Percentiles rank a stretch among this genome's conserved stretches.
phyloP scores from a whole-genome alignment of 2,888 invertebrate species.

The Machimus atricapillus region DNA sequence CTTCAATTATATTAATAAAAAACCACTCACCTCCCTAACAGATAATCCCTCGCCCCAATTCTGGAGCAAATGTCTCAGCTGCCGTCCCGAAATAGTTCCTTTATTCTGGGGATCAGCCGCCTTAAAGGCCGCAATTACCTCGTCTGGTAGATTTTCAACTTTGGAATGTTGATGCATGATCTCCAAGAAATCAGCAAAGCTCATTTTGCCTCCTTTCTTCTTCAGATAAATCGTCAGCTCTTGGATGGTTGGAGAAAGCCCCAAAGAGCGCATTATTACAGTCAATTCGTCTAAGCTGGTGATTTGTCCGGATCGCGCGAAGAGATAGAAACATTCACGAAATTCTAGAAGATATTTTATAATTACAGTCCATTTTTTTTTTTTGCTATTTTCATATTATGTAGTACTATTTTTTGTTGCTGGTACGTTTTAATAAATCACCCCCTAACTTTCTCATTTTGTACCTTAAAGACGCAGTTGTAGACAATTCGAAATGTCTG shows the following conservation, averaged over 20 bases:
- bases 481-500: too few species aligned
- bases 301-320: conserved; percentile 89
- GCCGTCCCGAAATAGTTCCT: conserved; percentile 80
- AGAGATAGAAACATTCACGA: conserved; percentile 94
- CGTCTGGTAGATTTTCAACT: conserved; percentile 65
- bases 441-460: too few species aligned
- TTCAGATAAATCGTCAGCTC: conserved; percentile 85
- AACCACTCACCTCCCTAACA: conserved; percentile 66
- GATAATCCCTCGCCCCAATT: conserved; percentile 92
- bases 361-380: neutral
- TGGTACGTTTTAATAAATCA: too few species aligned
- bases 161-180: conserved; percentile 91
- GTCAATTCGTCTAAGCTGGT: conserved; percentile 88
- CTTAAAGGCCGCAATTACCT: conserved; percentile 84
- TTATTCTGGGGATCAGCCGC: conserved; percentile 80
- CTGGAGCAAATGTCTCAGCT: conserved; percentile 84
- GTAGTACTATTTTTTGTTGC: too few species aligned
- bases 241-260: conserved; percentile 91
- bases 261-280: conserved; percentile 92
- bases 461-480: too few species aligned
- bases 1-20: neutral
- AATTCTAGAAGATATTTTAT: conserved; percentile 73
- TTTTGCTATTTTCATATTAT: too few species aligned
- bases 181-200: conserved; percentile 93
- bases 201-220: conserved; percentile 85